Evolutionary conservation across 1,140 invertebrate genomes (phyloP).

Genomic region (Pomacea maculata): DNA sequence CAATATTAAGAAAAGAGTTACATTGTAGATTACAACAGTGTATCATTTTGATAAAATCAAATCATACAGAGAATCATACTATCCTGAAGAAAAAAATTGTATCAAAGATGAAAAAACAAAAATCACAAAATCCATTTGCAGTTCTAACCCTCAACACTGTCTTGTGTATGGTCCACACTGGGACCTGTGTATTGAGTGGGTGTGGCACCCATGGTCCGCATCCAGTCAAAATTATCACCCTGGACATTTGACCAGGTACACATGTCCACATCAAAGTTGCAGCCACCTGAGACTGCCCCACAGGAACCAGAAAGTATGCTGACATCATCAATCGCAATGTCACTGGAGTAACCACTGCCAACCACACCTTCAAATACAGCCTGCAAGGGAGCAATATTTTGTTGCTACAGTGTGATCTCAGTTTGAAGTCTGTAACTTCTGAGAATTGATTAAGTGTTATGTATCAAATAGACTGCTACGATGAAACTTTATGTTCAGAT

Average conservation of each 20-base stretch:
- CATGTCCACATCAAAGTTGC: constrained; percentile 48
- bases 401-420: background rate
- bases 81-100: no score
- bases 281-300: constrained; percentile 31
- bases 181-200: constrained; percentile 75
- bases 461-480: no score
- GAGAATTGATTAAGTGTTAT: no score
- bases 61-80: no score
- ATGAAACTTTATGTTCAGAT: no score
- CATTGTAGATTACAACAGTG: no score
- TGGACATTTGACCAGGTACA: constrained; percentile 52
- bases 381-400: constrained; percentile 29
- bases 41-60: no score
- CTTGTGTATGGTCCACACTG: constrained; percentile 75
- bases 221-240: constrained; percentile 58
- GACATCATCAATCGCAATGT: constrained; percentile 62
- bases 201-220: constrained; percentile 43
- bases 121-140: no score
- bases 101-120: no score
- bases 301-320: constrained; percentile 41
- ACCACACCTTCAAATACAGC: constrained; percentile 53
- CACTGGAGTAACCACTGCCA: constrained; percentile 44
- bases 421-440: no score
- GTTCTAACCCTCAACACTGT: constrained; percentile 7
- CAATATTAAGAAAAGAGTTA: no score